Evolutionary conservation across 64 coral and sea anemone genomes (phyloP), one percentile per base, ranked within the genome.

Genomic region (Dendrophyllia cribrosa): DNA sequence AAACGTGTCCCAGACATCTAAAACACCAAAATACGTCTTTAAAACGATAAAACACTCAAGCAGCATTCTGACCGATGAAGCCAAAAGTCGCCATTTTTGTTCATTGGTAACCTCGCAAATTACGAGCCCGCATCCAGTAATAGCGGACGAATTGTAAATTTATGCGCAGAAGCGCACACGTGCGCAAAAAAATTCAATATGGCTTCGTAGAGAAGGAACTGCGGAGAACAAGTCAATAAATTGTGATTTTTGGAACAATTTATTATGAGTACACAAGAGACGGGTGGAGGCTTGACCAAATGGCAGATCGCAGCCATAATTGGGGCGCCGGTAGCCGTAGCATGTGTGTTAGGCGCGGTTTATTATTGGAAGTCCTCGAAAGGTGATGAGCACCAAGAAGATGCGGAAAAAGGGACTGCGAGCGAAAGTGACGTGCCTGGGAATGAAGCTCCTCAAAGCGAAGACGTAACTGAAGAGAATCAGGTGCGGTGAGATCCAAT

Each of bases 1-100:
- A 99, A 79, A 59, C 97, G 79, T 62, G 97, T 92, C 7, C 97
- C 91, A 64, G 97, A 99, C 97, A 99, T 99, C 17, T 44, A 48
- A 10, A 58, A 73, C 43, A 6, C 67, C 67, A 6, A 15, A 79
- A 70, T 46, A 78, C 49, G 52, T 22, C 9, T 21, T 21, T 19
- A 87, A 66, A 66, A 17, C 6, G 26, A 58, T 62, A 72, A 86
- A 72, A 26, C 24, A 46, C n/a, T 43, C 48, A n/a, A 21, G 46
- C 34, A 22, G 56, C 51, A 26, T 59, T 56, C 19, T 15, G 12
- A 13, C 21, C 9, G 9, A 44, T 53, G 17, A 1, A 16, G 6
- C 20, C 3, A 69, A 3, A 23, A 15, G 86, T 74, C 86, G 72
- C 67, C 86, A 88, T 88, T 13, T 74, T 88, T 65, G 20, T 7